Percentiles rank a stretch among this genome's conserved stretches.
These are phyloP conservation scores for Gymnosoma rotundatum DNA, from an alignment of 2,888 invertebrate species.

Conservation along the genomic window DNA sequence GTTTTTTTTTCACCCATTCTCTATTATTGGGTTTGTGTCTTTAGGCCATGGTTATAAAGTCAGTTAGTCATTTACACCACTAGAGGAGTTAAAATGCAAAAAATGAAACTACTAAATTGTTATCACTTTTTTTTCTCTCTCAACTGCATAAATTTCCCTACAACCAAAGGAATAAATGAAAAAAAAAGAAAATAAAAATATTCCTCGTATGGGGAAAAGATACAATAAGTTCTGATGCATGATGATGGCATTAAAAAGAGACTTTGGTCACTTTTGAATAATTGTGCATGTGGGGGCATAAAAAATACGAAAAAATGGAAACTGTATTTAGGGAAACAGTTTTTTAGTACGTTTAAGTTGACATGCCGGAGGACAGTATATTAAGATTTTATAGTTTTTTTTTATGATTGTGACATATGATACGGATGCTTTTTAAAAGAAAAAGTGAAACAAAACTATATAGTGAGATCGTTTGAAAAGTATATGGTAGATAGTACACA, in stretches of 20 bases:
- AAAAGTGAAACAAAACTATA: too few species aligned
- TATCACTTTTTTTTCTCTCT: slow-evolving; percentile 13
- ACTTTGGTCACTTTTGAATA: slow-evolving; percentile 68
- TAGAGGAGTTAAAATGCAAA: slow-evolving; percentile 39
- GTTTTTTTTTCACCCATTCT: slow-evolving; percentile 3
- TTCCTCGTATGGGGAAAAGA: slow-evolving; percentile 24
- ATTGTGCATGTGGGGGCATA: slow-evolving; percentile 36
- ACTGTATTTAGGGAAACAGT: slow-evolving; percentile 9
- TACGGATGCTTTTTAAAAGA: too few species aligned
- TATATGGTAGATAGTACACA: too few species aligned
- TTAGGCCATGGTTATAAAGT: slow-evolving; percentile 65
- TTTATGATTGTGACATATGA: neutral
- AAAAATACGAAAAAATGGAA: neutral
- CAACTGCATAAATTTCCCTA: slow-evolving; percentile 50
- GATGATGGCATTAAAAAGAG: slow-evolving; percentile 55
- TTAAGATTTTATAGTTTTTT: neutral
- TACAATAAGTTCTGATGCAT: slow-evolving; percentile 57
- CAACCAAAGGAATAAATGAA: slow-evolving; percentile 17
- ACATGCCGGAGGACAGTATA: neutral
- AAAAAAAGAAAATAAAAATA: slow-evolving; percentile 17
- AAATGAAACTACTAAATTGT: slow-evolving; percentile 48
- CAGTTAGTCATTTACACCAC: slow-evolving; percentile 68
- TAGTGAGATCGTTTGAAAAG: too few species aligned
- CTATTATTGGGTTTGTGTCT: slow-evolving; percentile 60
- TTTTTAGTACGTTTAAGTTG: neutral